These are phyloP conservation scores for Iphiclides podalirius DNA, from an alignment of 2,888 invertebrate species.

Conservation along the genomic window DNA sequence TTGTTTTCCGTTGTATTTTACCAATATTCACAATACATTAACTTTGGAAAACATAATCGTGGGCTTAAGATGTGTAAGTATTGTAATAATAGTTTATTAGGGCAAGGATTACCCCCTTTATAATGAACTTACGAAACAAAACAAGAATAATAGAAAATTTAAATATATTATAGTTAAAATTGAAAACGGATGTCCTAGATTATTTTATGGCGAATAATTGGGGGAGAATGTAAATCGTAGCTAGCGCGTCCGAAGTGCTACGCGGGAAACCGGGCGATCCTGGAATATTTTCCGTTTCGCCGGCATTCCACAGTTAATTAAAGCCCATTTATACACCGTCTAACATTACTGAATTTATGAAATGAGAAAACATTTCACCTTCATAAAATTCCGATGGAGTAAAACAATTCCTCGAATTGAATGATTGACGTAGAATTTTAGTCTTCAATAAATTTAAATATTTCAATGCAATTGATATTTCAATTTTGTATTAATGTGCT, in stretches of 20 bases:
- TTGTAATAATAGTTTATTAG: neutral
- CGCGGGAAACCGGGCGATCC: conserved; percentile 46
- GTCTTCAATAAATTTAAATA: too few relatives aligned
- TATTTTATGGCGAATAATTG: too few relatives aligned
- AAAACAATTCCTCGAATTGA: neutral
- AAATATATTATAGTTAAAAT: too few relatives aligned
- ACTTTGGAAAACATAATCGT: conserved; percentile 30
- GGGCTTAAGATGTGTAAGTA: neutral
- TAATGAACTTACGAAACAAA: too few relatives aligned
- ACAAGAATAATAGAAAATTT: too few relatives aligned
- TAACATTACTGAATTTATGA: conserved; percentile 70
- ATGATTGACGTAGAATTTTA: neutral
- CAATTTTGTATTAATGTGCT: neutral
- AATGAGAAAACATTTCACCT: conserved; percentile 57
- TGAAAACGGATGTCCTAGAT: too few relatives aligned
- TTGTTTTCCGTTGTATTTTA: neutral
- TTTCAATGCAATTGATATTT: too few relatives aligned
- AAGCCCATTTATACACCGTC: conserved; percentile 75
- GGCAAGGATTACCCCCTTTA: too few relatives aligned
- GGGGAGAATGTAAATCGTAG: conserved; percentile 65
- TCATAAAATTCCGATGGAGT: conserved; percentile 45
- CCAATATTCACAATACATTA: too few relatives aligned
- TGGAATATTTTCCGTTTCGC: conserved; percentile 68
- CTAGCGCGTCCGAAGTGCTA: conserved; percentile 47
- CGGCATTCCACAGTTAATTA: conserved; percentile 76